Conservation (phyloP, 2,888 invertebrate species). For the Glaucopsyche alexis region DNA sequence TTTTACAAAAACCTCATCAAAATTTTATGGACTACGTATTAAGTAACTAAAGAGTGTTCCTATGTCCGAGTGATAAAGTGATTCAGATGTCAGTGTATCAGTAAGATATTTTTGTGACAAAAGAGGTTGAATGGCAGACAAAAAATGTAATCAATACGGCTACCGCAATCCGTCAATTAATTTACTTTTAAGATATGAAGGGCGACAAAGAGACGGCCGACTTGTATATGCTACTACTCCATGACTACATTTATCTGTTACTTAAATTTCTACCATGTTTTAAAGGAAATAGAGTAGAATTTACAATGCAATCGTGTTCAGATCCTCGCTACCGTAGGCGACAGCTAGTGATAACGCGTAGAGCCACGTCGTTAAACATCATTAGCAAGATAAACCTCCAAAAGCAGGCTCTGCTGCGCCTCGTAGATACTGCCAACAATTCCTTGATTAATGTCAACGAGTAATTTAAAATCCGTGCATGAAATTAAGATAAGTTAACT, state of each 20-base stretch:
- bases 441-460: constrained; percentile 52
- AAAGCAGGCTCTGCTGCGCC: constrained; percentile 63
- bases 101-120: constrained; percentile 57
- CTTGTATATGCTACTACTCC: constrained; percentile 52
- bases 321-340: constrained; percentile 70
- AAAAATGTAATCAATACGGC: constrained; percentile 61
- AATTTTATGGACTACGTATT: constrained; percentile 13
- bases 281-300: constrained; percentile 44
- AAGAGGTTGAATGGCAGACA: constrained; percentile 62
- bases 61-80: constrained; percentile 36
- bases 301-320: constrained; percentile 44
- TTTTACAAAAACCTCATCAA: constrained; percentile 3
- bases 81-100: constrained; percentile 41
- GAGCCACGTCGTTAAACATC: constrained; percentile 74
- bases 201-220: constrained; percentile 64
- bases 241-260: constrained; percentile 41
- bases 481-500: constrained; percentile 29
- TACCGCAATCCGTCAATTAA: constrained; percentile 74
- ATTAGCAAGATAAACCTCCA: constrained; percentile 74
- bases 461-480: constrained; percentile 36
- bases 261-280: constrained; percentile 47
- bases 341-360: constrained; percentile 62
- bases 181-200: constrained; percentile 66
- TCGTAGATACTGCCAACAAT: constrained; percentile 55
- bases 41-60: constrained; percentile 21